Evolutionary conservation across 2,113 vertebrate genomes (phyloP).

Genomic region (Anthoscopus minutus): DNA sequence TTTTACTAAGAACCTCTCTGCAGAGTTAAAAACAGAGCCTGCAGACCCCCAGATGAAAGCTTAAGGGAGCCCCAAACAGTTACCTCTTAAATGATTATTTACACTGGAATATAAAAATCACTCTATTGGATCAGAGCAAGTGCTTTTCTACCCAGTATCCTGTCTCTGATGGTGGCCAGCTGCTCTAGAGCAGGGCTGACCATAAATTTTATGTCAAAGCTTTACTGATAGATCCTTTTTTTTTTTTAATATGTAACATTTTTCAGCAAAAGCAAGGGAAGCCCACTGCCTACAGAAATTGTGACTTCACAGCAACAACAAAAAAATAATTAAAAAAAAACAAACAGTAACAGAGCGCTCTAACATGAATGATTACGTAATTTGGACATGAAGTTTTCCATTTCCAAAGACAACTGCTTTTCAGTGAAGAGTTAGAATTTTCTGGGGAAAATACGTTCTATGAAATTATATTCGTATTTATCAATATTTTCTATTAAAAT

Average conservation of each 20-base stretch:
- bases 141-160: constrained; percentile 6
- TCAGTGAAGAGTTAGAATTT: neutral
- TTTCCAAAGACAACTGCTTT: neutral
- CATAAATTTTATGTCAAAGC: neutral
- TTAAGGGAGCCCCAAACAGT: constrained; percentile 45
- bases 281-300: neutral
- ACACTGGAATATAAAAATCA: constrained; percentile 44
- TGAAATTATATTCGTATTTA: neutral
- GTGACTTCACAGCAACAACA: neutral
- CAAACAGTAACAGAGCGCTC: neutral
- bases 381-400: neutral
- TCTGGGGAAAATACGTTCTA: neutral
- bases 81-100: constrained; percentile 42
- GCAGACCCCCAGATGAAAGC: constrained; percentile 45
- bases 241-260: neutral
- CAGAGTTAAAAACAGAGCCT: neutral
- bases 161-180: constrained; percentile 44
- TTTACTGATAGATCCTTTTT: neutral
- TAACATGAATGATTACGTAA: neutral
- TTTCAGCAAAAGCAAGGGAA: neutral
- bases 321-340: too few relatives aligned
- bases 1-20: neutral
- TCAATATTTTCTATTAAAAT: neutral
- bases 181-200: neutral
- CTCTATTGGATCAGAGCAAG: neutral